Evolutionary conservation across 2,888 invertebrate genomes (phyloP).

Genomic region (Alcis repandata): DNA sequence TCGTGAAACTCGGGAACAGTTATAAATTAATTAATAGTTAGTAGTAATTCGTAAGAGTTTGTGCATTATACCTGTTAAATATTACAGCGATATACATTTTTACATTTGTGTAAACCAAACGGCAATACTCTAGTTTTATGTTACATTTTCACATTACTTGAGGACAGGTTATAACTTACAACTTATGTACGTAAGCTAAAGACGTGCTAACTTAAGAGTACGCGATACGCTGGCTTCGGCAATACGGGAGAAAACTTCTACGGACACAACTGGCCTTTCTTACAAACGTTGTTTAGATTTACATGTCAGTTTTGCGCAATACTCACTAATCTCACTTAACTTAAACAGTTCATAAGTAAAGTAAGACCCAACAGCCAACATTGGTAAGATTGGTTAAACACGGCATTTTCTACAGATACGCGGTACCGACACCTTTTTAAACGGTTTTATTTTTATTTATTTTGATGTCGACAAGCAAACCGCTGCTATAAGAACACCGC

Average conservation of each 20-base stretch:
- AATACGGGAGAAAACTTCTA: background rate
- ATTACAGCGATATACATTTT: constrained; percentile 76
- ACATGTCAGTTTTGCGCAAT: too few relatives aligned
- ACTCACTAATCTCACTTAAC: too few relatives aligned
- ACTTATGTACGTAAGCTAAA: constrained; percentile 65
- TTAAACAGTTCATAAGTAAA: too few relatives aligned
- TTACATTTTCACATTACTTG: constrained; percentile 75
- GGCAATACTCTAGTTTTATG: constrained; percentile 75
- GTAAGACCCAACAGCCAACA: too few relatives aligned
- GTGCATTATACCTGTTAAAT: constrained; percentile 79
- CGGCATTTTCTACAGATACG: too few relatives aligned
- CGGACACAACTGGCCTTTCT: too few relatives aligned
- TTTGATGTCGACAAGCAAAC: too few relatives aligned
- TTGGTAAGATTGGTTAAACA: background rate
- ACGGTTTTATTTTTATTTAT: too few relatives aligned
- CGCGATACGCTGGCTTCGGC: constrained; percentile 14
- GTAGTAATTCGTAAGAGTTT: constrained; percentile 62
- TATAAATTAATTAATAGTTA: constrained; percentile 64
- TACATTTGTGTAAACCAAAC: constrained; percentile 73
- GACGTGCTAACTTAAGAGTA: background rate
- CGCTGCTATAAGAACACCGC: background rate
- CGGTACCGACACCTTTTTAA: background rate
- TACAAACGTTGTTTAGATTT: too few relatives aligned
- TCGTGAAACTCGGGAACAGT: constrained; percentile 56
- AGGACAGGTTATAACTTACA: constrained; percentile 75